These are phyloP conservation scores for Pristis pectinata DNA, from an alignment of 2,797 vertebrate genomes.

Conservation along the genomic window DNA sequence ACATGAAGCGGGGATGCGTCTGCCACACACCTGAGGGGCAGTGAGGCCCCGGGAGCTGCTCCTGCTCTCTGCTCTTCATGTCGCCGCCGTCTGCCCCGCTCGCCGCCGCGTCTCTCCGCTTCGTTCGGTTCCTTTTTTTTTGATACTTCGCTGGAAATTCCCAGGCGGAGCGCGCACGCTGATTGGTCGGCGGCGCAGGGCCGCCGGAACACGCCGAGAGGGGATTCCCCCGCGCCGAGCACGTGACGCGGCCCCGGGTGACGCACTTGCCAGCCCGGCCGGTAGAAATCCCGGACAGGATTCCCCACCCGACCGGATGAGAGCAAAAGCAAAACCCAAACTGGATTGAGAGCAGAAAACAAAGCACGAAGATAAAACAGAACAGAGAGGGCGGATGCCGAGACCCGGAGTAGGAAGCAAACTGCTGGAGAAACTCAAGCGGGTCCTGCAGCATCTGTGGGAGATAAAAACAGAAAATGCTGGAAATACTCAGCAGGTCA, in stretches of 20 bases:
- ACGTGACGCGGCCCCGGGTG: background rate
- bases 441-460: no score
- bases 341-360: background rate
- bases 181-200: background rate
- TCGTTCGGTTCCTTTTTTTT: slow-evolving; percentile 13
- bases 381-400: no score
- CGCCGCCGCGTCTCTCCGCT: background rate
- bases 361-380: background rate
- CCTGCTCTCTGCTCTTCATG: background rate
- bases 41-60: background rate
- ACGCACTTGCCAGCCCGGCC: background rate
- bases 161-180: background rate
- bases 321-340: background rate
- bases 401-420: no score
- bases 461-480: no score
- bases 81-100: background rate
- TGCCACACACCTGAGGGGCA: background rate
- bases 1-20: no score
- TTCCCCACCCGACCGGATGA: background rate
- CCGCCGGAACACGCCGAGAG: background rate
- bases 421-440: no score
- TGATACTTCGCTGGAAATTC: background rate
- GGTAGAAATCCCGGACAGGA: background rate
- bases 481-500: no score
- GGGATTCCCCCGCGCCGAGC: background rate